Percentiles rank a stretch among this genome's conserved stretches.
phyloP scores from a whole-genome alignment of 2,888 invertebrate species.

The Dynastes tityus region DNA sequence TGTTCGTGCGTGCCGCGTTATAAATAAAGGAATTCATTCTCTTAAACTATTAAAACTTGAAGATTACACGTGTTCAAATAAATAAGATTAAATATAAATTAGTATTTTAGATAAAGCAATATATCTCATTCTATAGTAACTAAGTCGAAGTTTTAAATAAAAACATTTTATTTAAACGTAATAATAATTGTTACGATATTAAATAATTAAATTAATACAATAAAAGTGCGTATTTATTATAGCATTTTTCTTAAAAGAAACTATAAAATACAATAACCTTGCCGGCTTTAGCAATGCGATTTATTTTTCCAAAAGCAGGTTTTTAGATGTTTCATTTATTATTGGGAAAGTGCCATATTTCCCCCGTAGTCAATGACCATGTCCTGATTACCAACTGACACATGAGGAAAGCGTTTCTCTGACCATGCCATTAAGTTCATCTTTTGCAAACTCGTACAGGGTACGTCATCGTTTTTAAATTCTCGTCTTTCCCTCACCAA shows the following conservation, averaged over 20 bases:
- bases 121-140: no score
- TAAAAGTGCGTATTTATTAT: neutral
- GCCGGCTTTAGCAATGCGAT: constrained; percentile 33
- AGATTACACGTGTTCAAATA: no score
- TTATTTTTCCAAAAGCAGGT: constrained; percentile 46
- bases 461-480: constrained; percentile 74
- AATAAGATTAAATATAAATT: no score
- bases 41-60: no score
- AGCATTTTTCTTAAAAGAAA: neutral
- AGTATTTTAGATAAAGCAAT: no score
- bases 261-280: constrained; percentile 46
- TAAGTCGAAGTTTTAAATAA: no score
- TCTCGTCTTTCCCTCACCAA: constrained; percentile 80
- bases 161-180: no score
- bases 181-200: no score
- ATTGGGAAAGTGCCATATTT: constrained; percentile 50
- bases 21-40: no score
- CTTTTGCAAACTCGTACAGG: constrained; percentile 77
- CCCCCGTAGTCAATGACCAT: constrained; percentile 47
- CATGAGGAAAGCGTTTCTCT: constrained; percentile 59
- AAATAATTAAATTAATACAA: no score
- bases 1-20: neutral
- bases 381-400: constrained; percentile 47
- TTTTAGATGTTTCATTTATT: constrained; percentile 38
- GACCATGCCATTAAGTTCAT: constrained; percentile 76